Conservation (phyloP, 2,113 vertebrate genomes). For the Actenoides lindsayi region DNA sequence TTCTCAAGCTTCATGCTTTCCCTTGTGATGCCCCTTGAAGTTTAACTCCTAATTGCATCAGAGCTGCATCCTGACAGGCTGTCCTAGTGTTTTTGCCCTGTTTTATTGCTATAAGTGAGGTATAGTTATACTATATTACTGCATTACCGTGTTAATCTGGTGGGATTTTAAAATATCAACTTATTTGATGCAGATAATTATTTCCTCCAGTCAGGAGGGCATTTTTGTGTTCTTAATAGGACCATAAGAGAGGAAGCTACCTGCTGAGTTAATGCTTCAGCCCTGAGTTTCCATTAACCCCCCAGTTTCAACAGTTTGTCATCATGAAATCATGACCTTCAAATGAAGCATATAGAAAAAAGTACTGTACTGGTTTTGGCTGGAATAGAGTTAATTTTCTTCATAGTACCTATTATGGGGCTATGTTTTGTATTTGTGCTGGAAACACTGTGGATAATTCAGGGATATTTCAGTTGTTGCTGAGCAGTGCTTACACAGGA, state of each 20-base stretch:
- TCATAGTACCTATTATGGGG: neutral
- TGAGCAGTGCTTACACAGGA: neutral
- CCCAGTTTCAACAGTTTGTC: neutral
- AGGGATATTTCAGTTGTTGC: neutral
- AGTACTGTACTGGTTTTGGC: neutral
- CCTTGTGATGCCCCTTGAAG: neutral
- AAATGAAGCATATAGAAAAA: neutral
- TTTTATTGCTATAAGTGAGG: neutral
- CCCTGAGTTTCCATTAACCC: conserved; percentile 29
- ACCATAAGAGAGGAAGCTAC: neutral
- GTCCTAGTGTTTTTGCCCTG: neutral
- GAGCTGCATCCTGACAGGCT: neutral
- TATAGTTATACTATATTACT: neutral
- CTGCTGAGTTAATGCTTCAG: conserved; percentile 46
- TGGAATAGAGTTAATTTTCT: neutral
- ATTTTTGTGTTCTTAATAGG: neutral
- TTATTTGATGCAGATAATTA: neutral
- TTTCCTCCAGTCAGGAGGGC: conserved; percentile 7
- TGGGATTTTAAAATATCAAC: conserved; percentile 24
- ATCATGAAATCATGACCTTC: conserved; percentile 20
- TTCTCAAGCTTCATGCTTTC: neutral
- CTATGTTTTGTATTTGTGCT: neutral
- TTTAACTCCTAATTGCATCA: neutral
- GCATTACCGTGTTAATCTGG: neutral
- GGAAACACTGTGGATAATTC: neutral